These are phyloP conservation scores for Gila orcuttii DNA, from an alignment of 2,113 vertebrate genomes.

Conservation along the genomic window DNA sequence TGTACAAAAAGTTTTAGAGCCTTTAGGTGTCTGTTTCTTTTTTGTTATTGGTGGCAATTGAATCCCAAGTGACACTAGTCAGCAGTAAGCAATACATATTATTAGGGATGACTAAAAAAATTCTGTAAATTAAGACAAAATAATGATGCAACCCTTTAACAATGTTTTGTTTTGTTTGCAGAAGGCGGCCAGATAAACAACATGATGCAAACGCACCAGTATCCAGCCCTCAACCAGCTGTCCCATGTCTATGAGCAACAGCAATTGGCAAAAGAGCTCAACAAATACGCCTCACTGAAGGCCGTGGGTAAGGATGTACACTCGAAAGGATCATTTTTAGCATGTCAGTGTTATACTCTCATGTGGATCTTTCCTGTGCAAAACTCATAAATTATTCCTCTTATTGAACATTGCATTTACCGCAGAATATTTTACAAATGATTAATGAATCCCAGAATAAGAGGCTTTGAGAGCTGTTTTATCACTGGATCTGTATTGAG, in stretches of 20 bases:
- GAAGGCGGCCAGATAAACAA: slow-evolving; percentile 93
- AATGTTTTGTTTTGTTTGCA: slow-evolving; percentile 67
- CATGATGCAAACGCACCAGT: slow-evolving; percentile 90
- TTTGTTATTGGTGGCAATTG: background rate
- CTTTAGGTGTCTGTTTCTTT: background rate
- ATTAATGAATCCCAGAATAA: slow-evolving; percentile 22
- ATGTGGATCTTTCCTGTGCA: slow-evolving; percentile 20
- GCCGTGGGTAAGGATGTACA: slow-evolving; percentile 89
- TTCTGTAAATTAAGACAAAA: background rate
- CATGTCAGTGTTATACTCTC: background rate
- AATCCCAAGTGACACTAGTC: background rate
- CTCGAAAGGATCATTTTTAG: slow-evolving; percentile 5
- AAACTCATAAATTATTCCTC: slow-evolving; percentile 33
- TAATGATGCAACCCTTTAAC: slow-evolving; percentile 29
- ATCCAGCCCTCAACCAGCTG: slow-evolving; percentile 90
- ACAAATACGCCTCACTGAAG: slow-evolving; percentile 97
- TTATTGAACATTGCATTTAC: slow-evolving; percentile 32
- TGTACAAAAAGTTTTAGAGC: background rate
- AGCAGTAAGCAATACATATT: slow-evolving; percentile 15
- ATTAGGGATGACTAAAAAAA: background rate
- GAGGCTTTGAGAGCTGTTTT: background rate
- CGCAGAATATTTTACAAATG: slow-evolving; percentile 14
- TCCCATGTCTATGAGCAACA: slow-evolving; percentile 93
- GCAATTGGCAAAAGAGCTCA: slow-evolving; percentile 88
- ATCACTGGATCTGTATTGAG: background rate